Conservation (phyloP, 1,140 invertebrate genomes). For the Drosophila takahashii region DNA sequence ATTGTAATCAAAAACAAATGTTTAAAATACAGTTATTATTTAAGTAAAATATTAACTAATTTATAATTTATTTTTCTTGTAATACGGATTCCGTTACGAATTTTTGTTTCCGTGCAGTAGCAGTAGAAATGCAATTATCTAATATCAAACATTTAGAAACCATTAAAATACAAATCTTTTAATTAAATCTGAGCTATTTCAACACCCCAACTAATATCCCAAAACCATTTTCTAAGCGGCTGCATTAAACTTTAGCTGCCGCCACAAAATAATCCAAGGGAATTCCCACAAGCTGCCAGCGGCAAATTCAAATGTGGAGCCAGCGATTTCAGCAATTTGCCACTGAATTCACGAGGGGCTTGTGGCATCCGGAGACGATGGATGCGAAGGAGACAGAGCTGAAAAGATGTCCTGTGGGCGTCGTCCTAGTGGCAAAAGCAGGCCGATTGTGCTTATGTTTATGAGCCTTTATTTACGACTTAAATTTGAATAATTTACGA, state of each 20-base stretch:
- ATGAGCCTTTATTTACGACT: conserved; percentile 78
- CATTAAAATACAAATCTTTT: too few species aligned
- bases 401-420: conserved; percentile 42
- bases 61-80: too few species aligned
- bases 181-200: not conserved
- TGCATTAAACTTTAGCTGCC: conserved; percentile 1
- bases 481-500: conserved; percentile 80
- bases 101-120: too few species aligned
- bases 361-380: not conserved
- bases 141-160: too few species aligned
- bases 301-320: conserved; percentile 11
- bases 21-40: too few species aligned
- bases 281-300: conserved; percentile 12
- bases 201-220: not conserved
- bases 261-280: conserved; percentile 32
- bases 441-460: conserved; percentile 69
- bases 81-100: too few species aligned
- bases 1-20: too few species aligned
- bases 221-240: conserved; percentile 3
- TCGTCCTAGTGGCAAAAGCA: conserved; percentile 47
- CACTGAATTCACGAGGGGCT: conserved; percentile 11
- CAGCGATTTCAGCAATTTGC: conserved; percentile 46
- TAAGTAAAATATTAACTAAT: too few species aligned
- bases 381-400: not conserved
- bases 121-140: too few species aligned